phyloP scores from a whole-genome alignment of 2,797 vertebrate species.

The Mormyrops attenuatus region DNA sequence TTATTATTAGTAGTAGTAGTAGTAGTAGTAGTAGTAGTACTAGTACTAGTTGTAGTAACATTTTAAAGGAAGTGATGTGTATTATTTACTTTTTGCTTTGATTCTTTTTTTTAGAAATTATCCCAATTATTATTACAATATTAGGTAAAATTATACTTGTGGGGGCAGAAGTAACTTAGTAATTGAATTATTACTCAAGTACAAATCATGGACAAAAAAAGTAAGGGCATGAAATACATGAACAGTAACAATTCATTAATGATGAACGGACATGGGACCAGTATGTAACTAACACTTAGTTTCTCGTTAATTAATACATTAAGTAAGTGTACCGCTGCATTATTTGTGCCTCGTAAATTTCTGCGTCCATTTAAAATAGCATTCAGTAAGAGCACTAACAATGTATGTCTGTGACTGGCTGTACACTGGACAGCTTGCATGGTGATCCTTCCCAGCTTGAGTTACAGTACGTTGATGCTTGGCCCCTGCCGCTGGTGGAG shows the following conservation, averaged over 20 bases:
- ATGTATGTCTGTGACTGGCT: not conserved
- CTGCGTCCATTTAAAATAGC: not conserved
- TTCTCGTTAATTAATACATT: not conserved
- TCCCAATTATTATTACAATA: not conserved
- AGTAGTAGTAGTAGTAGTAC: not conserved
- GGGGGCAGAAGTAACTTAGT: not conserved
- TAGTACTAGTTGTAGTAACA: not conserved
- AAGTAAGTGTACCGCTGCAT: not conserved
- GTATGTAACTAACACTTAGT: not conserved
- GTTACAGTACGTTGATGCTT: not conserved
- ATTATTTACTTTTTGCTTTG: not conserved
- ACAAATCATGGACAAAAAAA: not conserved
- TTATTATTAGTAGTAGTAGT: not conserved
- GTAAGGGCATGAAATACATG: not conserved
- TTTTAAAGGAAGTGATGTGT: not conserved
- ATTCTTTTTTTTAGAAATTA: not conserved
- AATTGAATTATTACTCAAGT: not conserved
- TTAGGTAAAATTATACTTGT: not conserved
- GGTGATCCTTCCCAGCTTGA: not conserved
- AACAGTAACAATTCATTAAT: not conserved
- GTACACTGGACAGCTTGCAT: not conserved
- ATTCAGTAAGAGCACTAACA: not conserved
- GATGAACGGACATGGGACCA: not conserved
- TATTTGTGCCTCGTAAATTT: not conserved
- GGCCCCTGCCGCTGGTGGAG: no score